phyloP scores from a whole-genome alignment of 2,113 vertebrate species.

The Tupaia chinensis region DNA sequence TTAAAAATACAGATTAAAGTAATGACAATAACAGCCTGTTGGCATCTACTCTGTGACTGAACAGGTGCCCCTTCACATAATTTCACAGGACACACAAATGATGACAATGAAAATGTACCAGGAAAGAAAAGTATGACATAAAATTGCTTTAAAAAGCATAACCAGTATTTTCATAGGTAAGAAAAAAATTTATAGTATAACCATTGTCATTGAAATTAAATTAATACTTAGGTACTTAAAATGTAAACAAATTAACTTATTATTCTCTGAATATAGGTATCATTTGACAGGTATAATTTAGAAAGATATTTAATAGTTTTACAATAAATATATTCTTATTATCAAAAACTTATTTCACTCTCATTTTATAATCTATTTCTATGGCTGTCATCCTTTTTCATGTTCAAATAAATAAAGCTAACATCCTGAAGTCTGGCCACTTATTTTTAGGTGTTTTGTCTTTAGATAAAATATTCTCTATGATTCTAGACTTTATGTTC shows the following conservation, averaged over 20 bases:
- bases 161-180: background rate
- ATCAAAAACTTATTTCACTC: background rate
- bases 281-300: background rate
- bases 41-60: background rate
- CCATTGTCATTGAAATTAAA: background rate
- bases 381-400: background rate
- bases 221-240: slow-evolving; percentile 23
- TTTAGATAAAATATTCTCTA: background rate
- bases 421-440: background rate
- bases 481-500: slow-evolving; percentile 1
- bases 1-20: slow-evolving; percentile 23
- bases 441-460: background rate
- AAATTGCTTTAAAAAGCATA: background rate
- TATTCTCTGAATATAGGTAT: background rate
- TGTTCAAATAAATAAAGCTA: background rate
- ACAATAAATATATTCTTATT: background rate
- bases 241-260: background rate
- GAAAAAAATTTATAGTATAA: background rate
- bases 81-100: background rate
- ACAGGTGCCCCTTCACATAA: background rate
- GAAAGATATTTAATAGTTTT: background rate
- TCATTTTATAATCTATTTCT: background rate
- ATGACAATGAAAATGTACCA: slow-evolving; percentile 23
- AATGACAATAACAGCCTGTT: background rate
- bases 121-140: background rate